Evolutionary conservation across 1,140 invertebrate genomes (phyloP).

Genomic region (Pseudomyrmex dendroicus): DNA sequence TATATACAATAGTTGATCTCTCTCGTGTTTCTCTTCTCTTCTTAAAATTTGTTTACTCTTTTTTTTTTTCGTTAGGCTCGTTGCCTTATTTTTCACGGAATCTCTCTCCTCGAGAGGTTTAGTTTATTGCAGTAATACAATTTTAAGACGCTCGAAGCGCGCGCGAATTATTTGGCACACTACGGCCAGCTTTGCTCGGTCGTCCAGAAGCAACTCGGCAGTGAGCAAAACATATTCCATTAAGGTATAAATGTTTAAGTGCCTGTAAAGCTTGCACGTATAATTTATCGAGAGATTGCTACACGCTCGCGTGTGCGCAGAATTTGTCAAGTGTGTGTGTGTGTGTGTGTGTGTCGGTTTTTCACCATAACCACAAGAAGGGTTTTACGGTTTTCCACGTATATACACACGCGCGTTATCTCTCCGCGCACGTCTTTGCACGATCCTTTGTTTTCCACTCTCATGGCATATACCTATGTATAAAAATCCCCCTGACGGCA

Average conservation of each 20-base stretch:
- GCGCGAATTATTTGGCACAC: slow-evolving; percentile 49
- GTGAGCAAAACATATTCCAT: slow-evolving; percentile 61
- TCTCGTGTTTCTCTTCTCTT: too few relatives aligned
- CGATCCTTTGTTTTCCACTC: slow-evolving; percentile 34
- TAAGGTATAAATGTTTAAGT: slow-evolving; percentile 66
- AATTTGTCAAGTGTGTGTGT: slow-evolving; percentile 10
- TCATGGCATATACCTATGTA: background rate
- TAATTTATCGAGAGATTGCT: slow-evolving; percentile 65
- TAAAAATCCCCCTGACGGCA: background rate
- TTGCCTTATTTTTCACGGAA: slow-evolving; percentile 12
- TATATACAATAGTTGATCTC: too few relatives aligned
- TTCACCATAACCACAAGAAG: background rate
- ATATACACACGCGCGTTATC: slow-evolving; percentile 23
- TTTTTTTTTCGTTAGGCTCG: background rate
- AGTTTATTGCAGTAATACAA: slow-evolving; percentile 48
- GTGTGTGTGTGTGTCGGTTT: slow-evolving; percentile 6
- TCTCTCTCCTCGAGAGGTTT: slow-evolving; percentile 17
- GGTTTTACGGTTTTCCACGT: slow-evolving; percentile 7
- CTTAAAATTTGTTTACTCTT: background rate
- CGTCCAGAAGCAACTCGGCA: slow-evolving; percentile 12
- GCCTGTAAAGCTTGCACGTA: slow-evolving; percentile 17
- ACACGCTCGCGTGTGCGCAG: background rate
- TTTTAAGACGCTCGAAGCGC: slow-evolving; percentile 33
- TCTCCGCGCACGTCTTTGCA: slow-evolving; percentile 9
- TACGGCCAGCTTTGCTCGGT: background rate